Evolutionary conservation across 2,797 vertebrate genomes (phyloP).

Genomic region (Merluccius polli): DNA sequence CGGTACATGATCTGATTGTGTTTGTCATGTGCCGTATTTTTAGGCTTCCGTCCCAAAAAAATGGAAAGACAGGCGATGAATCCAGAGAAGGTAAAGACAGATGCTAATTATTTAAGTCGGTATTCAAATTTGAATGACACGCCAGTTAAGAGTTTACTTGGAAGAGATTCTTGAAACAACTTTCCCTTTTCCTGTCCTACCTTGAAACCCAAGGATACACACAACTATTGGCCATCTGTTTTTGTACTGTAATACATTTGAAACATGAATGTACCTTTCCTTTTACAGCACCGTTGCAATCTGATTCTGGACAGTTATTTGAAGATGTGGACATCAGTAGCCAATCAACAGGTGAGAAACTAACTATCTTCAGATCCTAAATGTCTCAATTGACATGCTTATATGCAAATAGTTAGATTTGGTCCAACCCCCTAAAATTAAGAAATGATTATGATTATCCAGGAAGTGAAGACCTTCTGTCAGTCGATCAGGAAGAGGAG

Average conservation of each 20-base stretch:
- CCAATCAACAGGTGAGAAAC: constrained; percentile 25
- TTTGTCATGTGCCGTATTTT: constrained; percentile 20
- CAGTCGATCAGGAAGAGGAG: constrained; percentile 60
- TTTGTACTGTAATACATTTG: not conserved
- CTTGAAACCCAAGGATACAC: not conserved
- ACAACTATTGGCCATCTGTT: not conserved
- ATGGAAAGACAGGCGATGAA: constrained; percentile 70
- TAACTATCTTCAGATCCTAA: not conserved
- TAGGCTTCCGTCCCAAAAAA: constrained; percentile 86
- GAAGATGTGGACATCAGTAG: constrained; percentile 26
- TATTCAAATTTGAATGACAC: not conserved
- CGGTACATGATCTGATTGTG: constrained; percentile 1
- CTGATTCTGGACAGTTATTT: constrained; percentile 13
- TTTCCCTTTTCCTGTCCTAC: not conserved
- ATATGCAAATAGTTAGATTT: not conserved
- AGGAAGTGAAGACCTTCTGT: constrained; percentile 65
- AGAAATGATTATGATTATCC: not conserved
- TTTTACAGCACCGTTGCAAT: not conserved
- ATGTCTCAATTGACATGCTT: not conserved
- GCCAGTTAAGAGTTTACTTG: not conserved
- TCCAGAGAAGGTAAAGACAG: constrained; percentile 70
- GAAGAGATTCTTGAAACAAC: not conserved
- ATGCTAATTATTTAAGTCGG: not conserved
- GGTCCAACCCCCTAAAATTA: not conserved
- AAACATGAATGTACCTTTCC: not conserved